phyloP scores from a whole-genome alignment of 2,113 vertebrate genomes.

The Mastomys coucha region DNA sequence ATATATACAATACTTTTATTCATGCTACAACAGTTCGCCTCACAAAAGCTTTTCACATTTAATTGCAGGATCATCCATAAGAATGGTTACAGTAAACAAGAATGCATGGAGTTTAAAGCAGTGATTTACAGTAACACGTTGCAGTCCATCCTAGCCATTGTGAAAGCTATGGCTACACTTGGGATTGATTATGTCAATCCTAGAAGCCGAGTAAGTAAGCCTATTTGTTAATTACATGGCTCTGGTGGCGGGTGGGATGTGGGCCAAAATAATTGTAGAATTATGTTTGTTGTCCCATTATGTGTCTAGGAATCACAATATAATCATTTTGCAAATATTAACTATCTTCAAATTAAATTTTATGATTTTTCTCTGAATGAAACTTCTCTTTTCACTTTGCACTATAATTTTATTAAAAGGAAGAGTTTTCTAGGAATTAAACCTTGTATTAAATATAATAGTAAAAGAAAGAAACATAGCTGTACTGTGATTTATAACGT shows the following conservation, averaged over 20 bases:
- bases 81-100: conserved; percentile 85
- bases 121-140: conserved; percentile 86
- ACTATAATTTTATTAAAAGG: background rate
- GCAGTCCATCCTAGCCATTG: conserved; percentile 87
- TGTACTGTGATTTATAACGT: background rate
- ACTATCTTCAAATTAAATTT: background rate
- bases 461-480: background rate
- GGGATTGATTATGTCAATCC: conserved; percentile 85
- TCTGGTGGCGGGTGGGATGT: too few species aligned
- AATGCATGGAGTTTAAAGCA: conserved; percentile 86
- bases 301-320: background rate
- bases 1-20: background rate
- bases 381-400: background rate
- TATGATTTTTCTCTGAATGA: background rate
- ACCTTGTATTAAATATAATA: background rate
- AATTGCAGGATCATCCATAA: conserved; percentile 88
- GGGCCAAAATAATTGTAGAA: background rate
- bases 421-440: background rate
- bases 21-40: background rate
- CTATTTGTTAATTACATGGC: background rate
- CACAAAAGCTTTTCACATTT: conserved; percentile 44
- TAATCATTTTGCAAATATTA: background rate
- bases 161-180: conserved; percentile 87
- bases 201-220: conserved; percentile 85
- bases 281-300: background rate